Evolutionary conservation across 2,797 vertebrate genomes (phyloP).

Genomic region (Echeneis naucrates): DNA sequence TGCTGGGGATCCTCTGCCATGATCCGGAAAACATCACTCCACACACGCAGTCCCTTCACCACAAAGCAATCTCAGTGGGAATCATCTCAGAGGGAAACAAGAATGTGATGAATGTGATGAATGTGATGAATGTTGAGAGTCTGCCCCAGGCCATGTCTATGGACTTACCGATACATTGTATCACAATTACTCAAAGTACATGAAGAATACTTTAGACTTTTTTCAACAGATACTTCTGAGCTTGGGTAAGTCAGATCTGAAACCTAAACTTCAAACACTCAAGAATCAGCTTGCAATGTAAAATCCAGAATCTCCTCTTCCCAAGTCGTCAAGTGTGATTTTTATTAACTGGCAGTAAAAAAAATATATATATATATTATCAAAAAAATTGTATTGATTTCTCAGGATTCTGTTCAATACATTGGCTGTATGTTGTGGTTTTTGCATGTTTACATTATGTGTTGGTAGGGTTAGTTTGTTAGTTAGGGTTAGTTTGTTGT

Average conservation of each 20-base stretch:
- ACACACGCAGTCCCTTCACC: too few relatives aligned
- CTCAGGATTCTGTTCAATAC: too few relatives aligned
- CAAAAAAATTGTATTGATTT: too few relatives aligned
- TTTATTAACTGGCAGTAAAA: too few relatives aligned
- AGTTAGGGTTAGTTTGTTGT: too few relatives aligned
- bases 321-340: background rate
- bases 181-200: conserved; percentile 27
- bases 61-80: conserved; percentile 2
- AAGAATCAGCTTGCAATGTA: conserved; percentile 12
- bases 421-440: too few relatives aligned
- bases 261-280: conserved; percentile 3
- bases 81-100: conserved; percentile 24
- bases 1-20: too few relatives aligned
- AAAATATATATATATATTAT: too few relatives aligned
- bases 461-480: too few relatives aligned
- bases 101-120: conserved; percentile 9
- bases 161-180: conserved; percentile 23
- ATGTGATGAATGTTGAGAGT: conserved; percentile 21
- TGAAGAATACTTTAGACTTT: conserved; percentile 14
- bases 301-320: conserved; percentile 1
- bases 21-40: too few relatives aligned
- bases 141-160: conserved; percentile 17
- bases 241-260: conserved; percentile 7
- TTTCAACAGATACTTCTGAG: conserved; percentile 20
- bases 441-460: too few relatives aligned